These are phyloP conservation scores for Brachyptera putata DNA, from an alignment of 2,888 invertebrate genomes.

Conservation along the genomic window DNA sequence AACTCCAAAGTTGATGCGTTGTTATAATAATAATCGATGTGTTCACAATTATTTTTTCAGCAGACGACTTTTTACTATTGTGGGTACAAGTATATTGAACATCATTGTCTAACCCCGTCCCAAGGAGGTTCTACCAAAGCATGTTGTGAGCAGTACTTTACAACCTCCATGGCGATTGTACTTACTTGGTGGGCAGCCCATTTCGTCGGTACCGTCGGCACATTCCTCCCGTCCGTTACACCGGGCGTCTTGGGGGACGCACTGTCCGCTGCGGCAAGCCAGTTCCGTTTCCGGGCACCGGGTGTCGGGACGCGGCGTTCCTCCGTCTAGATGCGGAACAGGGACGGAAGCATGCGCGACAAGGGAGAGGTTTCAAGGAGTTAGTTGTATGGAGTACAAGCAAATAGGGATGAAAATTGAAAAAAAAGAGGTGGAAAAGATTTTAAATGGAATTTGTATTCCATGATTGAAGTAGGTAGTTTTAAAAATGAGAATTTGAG, in stretches of 20 bases:
- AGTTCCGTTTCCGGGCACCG: slow-evolving; percentile 34
- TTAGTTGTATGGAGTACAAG: not conserved
- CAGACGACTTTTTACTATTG: too few relatives aligned
- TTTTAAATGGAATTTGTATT: not conserved
- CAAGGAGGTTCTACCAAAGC: too few relatives aligned
- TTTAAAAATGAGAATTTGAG: too few relatives aligned
- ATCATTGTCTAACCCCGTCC: too few relatives aligned
- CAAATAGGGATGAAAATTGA: too few relatives aligned
- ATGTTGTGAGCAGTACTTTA: too few relatives aligned
- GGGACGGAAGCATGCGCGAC: not conserved
- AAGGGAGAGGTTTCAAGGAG: not conserved
- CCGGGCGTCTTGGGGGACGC: slow-evolving; percentile 51
- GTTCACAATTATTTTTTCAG: too few relatives aligned
- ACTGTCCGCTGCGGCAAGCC: slow-evolving; percentile 55
- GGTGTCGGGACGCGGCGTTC: not conserved
- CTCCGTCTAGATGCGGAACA: not conserved
- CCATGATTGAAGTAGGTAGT: too few relatives aligned
- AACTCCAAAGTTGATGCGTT: too few relatives aligned
- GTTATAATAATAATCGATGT: too few relatives aligned
- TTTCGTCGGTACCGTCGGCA: slow-evolving; percentile 54
- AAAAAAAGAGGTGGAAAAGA: not conserved
- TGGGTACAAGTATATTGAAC: too few relatives aligned
- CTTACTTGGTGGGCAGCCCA: slow-evolving; percentile 44
- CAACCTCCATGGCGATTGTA: too few relatives aligned
- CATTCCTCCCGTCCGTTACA: slow-evolving; percentile 62